phyloP scores from a whole-genome alignment of 2,113 vertebrate species.

The Caloenas nicobarica region DNA sequence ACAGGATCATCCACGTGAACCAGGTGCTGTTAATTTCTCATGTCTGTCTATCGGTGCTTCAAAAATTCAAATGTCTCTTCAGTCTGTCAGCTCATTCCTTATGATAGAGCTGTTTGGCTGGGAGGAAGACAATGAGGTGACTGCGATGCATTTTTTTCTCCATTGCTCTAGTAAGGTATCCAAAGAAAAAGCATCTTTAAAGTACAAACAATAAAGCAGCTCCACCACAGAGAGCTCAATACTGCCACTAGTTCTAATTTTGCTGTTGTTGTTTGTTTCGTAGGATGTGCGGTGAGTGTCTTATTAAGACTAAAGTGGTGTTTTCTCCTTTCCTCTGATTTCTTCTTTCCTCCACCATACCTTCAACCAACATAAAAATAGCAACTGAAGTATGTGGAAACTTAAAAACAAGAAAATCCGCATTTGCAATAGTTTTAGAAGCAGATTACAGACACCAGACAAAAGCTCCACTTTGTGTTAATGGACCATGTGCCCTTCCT shows the following conservation, averaged over 20 bases:
- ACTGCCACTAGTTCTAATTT: not conserved
- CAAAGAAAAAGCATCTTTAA: not conserved
- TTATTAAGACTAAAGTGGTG: not conserved
- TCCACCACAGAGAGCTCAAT: not conserved
- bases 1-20: accelerated
- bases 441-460: not conserved
- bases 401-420: accelerated
- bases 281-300: not conserved
- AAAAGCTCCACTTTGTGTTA: not conserved
- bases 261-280: too few species aligned
- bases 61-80: not conserved
- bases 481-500: not conserved
- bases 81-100: not conserved
- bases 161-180: not conserved
- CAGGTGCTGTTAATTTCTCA: not conserved
- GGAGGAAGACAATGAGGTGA: not conserved
- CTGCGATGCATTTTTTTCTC: accelerated
- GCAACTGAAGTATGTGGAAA: not conserved
- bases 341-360: not conserved
- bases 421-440: not conserved
- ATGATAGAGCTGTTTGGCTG: accelerated
- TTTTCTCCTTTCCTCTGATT: not conserved
- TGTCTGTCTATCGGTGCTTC: accelerated
- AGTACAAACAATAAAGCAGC: not conserved
- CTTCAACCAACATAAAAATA: not conserved